Conservation (phyloP, 2,797 vertebrate genomes). For the Pipistrellus kuhlii region DNA sequence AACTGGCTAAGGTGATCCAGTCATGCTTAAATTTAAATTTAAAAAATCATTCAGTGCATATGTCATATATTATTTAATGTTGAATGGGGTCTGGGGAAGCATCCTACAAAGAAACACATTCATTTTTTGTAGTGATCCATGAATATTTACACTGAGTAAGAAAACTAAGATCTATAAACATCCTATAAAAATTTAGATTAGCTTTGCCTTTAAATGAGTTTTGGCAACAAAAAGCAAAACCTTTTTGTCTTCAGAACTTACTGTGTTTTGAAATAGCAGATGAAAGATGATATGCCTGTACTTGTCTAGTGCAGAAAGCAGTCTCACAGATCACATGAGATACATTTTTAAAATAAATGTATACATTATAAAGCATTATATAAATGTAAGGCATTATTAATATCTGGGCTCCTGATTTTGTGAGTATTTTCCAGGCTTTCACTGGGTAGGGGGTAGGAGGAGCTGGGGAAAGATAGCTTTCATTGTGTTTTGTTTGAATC, state of each 20-base stretch:
- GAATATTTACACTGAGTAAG: neutral
- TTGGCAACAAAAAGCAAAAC: neutral
- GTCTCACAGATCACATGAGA: conserved; percentile 33
- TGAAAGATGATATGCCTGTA: neutral
- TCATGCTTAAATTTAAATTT: conserved; percentile 27
- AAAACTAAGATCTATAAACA: conserved; percentile 12
- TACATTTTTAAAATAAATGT: conserved; percentile 8
- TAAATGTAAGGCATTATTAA: neutral
- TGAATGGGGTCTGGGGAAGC: neutral
- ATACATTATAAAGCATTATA: conserved; percentile 27
- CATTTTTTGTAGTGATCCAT: neutral
- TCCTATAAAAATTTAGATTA: neutral
- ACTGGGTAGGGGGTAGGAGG: neutral
- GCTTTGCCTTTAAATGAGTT: conserved; percentile 59
- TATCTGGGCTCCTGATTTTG: neutral
- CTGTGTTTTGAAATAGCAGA: conserved; percentile 46
- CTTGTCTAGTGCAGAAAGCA: neutral
- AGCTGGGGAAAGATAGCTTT: neutral
- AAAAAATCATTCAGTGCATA: neutral
- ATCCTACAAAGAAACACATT: neutral
- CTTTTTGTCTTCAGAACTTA: neutral
- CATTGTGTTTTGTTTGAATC: neutral
- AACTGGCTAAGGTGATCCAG: neutral
- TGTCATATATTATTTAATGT: conserved; percentile 33
- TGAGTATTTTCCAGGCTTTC: conserved; percentile 6